phyloP scores from a whole-genome alignment of 2,113 vertebrate genomes.

The Tychaedon coryphoeus region DNA sequence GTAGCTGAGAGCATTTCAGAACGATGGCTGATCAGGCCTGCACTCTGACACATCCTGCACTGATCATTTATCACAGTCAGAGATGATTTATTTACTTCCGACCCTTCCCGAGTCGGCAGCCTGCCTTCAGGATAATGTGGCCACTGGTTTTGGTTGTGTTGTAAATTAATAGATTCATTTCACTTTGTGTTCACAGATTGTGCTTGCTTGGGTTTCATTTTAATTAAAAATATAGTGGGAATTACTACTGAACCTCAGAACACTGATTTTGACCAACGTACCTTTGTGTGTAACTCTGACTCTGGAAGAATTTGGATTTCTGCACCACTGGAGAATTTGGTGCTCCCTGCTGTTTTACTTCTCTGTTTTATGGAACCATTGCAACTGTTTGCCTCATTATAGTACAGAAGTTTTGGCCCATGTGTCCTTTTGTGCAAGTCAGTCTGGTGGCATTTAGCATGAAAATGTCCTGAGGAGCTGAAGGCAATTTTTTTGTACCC shows the following conservation, averaged over 20 bases:
- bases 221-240: not conserved
- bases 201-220: not conserved
- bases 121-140: slow-evolving; percentile 2
- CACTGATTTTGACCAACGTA: not conserved
- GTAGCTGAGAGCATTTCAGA: slow-evolving; percentile 18
- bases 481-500: not conserved
- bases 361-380: not conserved
- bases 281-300: not conserved
- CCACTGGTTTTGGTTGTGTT: not conserved
- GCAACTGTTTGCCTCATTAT: not conserved
- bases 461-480: not conserved
- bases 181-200: not conserved
- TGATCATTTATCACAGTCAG: slow-evolving; percentile 53
- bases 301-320: not conserved
- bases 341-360: not conserved
- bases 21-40: slow-evolving; percentile 6
- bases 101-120: slow-evolving; percentile 14
- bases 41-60: slow-evolving; percentile 20
- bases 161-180: slow-evolving; percentile 41
- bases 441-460: not conserved
- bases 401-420: not conserved
- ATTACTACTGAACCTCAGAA: not conserved
- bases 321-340: not conserved
- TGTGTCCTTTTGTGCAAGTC: not conserved
- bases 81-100: slow-evolving; percentile 62